These are phyloP conservation scores for Syrmaticus mikado DNA, from an alignment of 2,113 vertebrate species.

Conservation along the genomic window DNA sequence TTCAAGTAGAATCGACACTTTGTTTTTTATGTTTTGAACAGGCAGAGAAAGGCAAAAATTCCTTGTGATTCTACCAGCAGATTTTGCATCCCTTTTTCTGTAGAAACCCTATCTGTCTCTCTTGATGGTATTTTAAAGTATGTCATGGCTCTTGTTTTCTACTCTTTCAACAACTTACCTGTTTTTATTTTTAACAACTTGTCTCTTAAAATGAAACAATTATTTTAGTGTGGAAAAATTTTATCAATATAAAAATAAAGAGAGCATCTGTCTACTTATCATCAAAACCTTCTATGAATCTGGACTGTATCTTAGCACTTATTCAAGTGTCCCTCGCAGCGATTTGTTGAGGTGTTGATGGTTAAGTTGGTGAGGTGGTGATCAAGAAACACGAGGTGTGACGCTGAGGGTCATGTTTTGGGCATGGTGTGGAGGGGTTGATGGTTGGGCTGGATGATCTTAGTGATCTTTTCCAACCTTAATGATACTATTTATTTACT, in stretches of 20 bases:
- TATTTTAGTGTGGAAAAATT: slow-evolving; percentile 62
- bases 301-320: slow-evolving; percentile 1
- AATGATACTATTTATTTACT: no score
- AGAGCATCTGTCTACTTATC: slow-evolving; percentile 52
- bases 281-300: slow-evolving; percentile 39
- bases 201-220: slow-evolving; percentile 56
- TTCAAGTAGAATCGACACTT: background rate
- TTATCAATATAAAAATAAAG: slow-evolving; percentile 60
- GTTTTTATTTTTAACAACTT: slow-evolving; percentile 64
- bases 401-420: no score
- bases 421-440: no score
- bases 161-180: slow-evolving; percentile 61
- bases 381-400: no score
- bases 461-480: no score
- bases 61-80: slow-evolving; percentile 26
- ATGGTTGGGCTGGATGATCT: no score
- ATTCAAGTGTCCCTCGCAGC: background rate
- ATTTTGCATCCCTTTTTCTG: slow-evolving; percentile 41
- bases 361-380: background rate
- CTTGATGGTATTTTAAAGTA: slow-evolving; percentile 49
- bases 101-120: slow-evolving; percentile 46
- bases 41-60: slow-evolving; percentile 24
- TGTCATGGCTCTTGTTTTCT: slow-evolving; percentile 23
- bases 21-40: background rate
- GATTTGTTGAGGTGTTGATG: background rate